Base-by-base conservation (phyloP, 2,113 vertebrate genomes). In the Aix galericulata region DNA sequence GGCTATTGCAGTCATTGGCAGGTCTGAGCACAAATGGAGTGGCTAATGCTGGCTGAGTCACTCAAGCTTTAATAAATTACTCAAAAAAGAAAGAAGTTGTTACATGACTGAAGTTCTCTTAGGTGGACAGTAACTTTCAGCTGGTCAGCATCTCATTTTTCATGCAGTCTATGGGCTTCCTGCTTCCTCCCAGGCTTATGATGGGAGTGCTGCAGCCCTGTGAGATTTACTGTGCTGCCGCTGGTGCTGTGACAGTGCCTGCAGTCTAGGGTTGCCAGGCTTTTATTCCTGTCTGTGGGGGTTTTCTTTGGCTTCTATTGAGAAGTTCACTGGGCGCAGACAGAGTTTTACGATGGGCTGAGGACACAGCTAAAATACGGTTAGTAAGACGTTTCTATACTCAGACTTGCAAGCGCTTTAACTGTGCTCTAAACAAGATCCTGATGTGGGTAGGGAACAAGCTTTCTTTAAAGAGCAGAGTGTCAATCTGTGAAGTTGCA, bases 211-310 rank as follows among this genome's bases (percentile, higher is more conserved):
- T 78, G 85, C 93, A 85, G 64, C 27, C 20, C 62, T 93, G 68
- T 58, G 62, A 94, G 92, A 97, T 97, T 98, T 97, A 97, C 94
- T 91, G 91, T 46, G 91, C 91, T 96, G 96, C 89, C 96, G 95
- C 93, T 60, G 86, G 71, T 85, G 91, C 46, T 92, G 90, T 79
- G 96, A 92, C 88, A 93, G 92, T 82, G 83, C 93, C 87, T 74
- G 92, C 92, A 86, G 71, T 92, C 88, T 91, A 53, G 67, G 76
- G 69, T 82, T 95, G 91, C 88, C 67, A 95, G 89, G 13, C 40
- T 95, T 97, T 96, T 82, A 92, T 83, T 95, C 75, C 23, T 21
- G 64, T 68, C 95, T 80, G 0, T 4, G 59, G 68, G 50, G 58
- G n/a, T 26, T 89, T 90, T 73, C 88, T 93, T 91, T 83, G 58